Percentiles rank a stretch among this genome's conserved stretches.
Conservation (phyloP, 2,797 vertebrate genomes). For the Gobionotothen gibberifrons region DNA sequence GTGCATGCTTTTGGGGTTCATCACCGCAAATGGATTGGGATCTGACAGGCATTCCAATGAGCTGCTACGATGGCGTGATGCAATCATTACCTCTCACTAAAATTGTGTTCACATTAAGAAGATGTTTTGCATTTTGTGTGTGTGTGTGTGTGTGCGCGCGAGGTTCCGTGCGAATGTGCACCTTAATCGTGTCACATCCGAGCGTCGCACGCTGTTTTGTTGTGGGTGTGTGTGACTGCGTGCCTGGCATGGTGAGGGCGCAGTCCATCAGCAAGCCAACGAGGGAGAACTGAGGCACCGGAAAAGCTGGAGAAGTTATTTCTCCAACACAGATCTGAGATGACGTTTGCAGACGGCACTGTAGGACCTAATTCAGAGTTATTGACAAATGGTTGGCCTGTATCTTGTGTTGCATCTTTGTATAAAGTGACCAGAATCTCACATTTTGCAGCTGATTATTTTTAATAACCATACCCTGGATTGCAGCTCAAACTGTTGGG, state of each 20-base stretch:
- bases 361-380: conserved; percentile 47
- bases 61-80: conserved; percentile 51
- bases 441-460: conserved; percentile 20
- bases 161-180: conserved; percentile 24
- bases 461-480: conserved; percentile 1
- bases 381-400: conserved; percentile 16
- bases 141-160: not conserved
- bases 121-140: conserved; percentile 6
- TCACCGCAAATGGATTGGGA: conserved; percentile 63
- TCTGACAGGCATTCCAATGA: conserved; percentile 78
- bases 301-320: conserved; percentile 49
- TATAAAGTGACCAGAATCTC: not conserved
- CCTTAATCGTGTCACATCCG: conserved; percentile 38
- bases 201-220: not conserved
- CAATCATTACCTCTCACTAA: conserved; percentile 65
- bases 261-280: conserved; percentile 70
- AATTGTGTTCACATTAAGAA: conserved; percentile 47
- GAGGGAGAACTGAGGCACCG: conserved; percentile 63
- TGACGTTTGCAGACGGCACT: conserved; percentile 33
- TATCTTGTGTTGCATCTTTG: conserved; percentile 24
- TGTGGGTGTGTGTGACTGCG: conserved; percentile 30
- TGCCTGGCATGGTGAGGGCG: conserved; percentile 44
- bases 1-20: conserved; percentile 32
- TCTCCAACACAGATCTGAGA: conserved; percentile 42
- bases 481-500: conserved; percentile 5